Evolutionary conservation across 2,888 invertebrate species (phyloP), one percentile per base, ranked within the genome.

Genomic region (Drosophila fulvimacula): DNA sequence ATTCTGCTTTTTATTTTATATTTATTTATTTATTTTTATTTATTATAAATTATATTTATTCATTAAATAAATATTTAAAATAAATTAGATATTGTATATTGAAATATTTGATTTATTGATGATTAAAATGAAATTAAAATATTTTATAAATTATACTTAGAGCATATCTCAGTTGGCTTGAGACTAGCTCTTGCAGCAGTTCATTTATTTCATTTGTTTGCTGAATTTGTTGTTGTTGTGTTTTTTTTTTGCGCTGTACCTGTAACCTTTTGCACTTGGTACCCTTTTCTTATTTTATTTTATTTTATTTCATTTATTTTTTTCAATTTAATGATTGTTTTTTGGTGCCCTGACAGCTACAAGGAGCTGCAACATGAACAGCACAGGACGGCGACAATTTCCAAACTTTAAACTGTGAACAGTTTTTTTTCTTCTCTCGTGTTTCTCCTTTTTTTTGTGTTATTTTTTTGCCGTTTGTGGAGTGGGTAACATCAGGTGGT

Each of bases 251-350:
- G 46, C 63, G 71, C 82, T 77, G 83, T 89, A 88, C 90, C 91
- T 91, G 89, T 89, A 91, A 89, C 89, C 89, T 89, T 91, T 89
- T 91, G 91, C 89, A 89, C 91, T 89, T 91, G 90, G 91, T 88
- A 90, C 84, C 89, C 90, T 90, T 88, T 88, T 72, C 80, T 52
- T 75, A 63, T 61, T 76, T 79, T 60, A 30, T 61, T 76, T 79
- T 49, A 41, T 56, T 68, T 42, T 15, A 42, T 42, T 42, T 13
- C 24, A 49, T 56, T 21, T 51, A 53, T 41, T 57, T 52, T 59
- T 70, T 74, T 74, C 81, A 81, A 87, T 90, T 90, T 83, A 83
- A 83, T 83, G 83, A 89, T 79, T 89, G 66, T 87, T 77, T 85
- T 88, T 70, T 65, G 82, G 56, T 66, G 70, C 68, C 58, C 55